Evolutionary conservation across 1,140 invertebrate species (phyloP).

Genomic region (Pinna nobilis): DNA sequence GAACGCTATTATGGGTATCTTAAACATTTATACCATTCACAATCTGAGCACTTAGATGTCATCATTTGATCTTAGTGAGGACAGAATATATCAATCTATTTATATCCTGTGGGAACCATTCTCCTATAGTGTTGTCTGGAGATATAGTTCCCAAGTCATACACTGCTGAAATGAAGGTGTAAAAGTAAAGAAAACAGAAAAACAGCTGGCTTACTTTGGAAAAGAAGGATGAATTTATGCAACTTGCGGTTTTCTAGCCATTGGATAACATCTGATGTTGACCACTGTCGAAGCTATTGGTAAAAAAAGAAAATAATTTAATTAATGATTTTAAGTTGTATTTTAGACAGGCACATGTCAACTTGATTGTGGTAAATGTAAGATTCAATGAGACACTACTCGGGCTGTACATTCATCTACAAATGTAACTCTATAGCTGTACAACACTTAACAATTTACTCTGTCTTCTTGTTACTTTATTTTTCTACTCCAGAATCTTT

Average conservation of each 20-base stretch:
- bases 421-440: not conserved
- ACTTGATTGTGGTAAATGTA: too few relatives aligned
- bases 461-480: not conserved
- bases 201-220: slow-evolving; percentile 31
- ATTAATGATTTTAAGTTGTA: too few relatives aligned
- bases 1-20: too few relatives aligned
- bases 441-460: not conserved
- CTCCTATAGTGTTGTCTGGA: not conserved
- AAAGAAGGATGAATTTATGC: slow-evolving; percentile 33
- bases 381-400: not conserved
- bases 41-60: too few relatives aligned
- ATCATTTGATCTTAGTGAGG: not conserved
- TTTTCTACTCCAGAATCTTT: too few relatives aligned
- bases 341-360: too few relatives aligned
- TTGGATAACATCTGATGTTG: slow-evolving; percentile 32
- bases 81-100: not conserved
- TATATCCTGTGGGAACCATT: not conserved
- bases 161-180: not conserved
- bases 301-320: too few relatives aligned
- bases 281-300: slow-evolving; percentile 33
- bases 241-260: slow-evolving; percentile 30
- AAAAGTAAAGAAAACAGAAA: not conserved
- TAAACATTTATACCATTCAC: too few relatives aligned
- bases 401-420: not conserved
- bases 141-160: not conserved